Conservation (phyloP, 2,797 vertebrate species). For the Lepilemur septentrionalis region DNA sequence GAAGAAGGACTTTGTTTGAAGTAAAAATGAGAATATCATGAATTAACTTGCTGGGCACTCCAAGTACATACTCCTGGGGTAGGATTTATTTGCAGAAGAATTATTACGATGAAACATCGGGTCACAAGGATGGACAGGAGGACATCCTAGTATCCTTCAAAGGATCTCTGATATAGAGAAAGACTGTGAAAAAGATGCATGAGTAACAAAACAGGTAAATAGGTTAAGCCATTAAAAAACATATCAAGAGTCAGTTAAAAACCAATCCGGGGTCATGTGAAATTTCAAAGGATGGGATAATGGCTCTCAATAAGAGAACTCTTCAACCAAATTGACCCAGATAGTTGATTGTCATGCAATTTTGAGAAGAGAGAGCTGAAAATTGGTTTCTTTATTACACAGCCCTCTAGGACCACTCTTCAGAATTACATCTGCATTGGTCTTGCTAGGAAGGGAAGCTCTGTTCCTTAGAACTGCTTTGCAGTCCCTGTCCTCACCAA, state of each 20-base stretch:
- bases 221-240: conserved; percentile 38
- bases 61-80: neutral
- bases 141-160: neutral
- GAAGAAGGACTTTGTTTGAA: neutral
- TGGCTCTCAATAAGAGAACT: conserved; percentile 47
- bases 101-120: neutral
- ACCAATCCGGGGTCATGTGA: conserved; percentile 18
- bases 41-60: neutral
- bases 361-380: conserved; percentile 17
- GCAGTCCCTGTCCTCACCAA: neutral
- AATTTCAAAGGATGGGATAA: conserved; percentile 50
- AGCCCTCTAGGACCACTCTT: neutral
- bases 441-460: neutral
- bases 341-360: conserved; percentile 27
- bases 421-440: neutral
- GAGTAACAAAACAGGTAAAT: conserved; percentile 26
- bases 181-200: neutral
- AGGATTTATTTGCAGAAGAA: neutral
- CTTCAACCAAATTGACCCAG: conserved; percentile 49
- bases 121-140: neutral
- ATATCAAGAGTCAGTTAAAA: conserved; percentile 50
- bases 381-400: conserved; percentile 38
- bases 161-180: neutral
- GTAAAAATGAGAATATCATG: neutral
- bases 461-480: neutral